Evolutionary conservation across 2,888 invertebrate species (phyloP).

Genomic region (Cotesia congregata): DNA sequence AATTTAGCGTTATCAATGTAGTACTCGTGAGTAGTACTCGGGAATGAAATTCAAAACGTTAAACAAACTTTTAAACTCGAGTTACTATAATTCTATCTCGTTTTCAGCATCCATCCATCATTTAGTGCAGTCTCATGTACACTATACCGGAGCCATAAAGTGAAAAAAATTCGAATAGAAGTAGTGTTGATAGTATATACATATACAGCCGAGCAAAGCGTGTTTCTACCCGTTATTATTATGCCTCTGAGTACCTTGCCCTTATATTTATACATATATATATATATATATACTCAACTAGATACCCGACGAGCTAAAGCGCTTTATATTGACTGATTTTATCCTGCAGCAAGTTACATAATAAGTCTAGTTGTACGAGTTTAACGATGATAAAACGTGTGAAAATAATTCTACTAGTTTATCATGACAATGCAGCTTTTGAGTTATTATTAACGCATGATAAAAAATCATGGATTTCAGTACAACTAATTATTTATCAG

Average conservation of each 20-base stretch:
- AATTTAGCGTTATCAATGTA: constrained; percentile 5
- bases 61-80: constrained; percentile 2
- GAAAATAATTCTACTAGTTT: neutral
- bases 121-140: neutral
- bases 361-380: neutral
- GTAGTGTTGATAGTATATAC: too few relatives aligned
- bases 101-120: constrained; percentile 26
- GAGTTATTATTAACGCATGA: neutral
- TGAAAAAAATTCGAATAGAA: too few relatives aligned
- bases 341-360: constrained; percentile 1
- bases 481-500: neutral
- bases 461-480: neutral
- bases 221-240: neutral
- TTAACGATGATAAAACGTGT: neutral
- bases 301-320: neutral
- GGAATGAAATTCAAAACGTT: constrained; percentile 7
- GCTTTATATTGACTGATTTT: neutral
- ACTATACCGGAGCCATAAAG: neutral
- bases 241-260: neutral
- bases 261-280: neutral
- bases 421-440: neutral
- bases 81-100: constrained; percentile 28
- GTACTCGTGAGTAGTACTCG: neutral
- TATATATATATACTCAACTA: neutral
- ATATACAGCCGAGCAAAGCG: neutral